phyloP scores from a whole-genome alignment of 2,888 invertebrate species.

The Clanis bilineata region DNA sequence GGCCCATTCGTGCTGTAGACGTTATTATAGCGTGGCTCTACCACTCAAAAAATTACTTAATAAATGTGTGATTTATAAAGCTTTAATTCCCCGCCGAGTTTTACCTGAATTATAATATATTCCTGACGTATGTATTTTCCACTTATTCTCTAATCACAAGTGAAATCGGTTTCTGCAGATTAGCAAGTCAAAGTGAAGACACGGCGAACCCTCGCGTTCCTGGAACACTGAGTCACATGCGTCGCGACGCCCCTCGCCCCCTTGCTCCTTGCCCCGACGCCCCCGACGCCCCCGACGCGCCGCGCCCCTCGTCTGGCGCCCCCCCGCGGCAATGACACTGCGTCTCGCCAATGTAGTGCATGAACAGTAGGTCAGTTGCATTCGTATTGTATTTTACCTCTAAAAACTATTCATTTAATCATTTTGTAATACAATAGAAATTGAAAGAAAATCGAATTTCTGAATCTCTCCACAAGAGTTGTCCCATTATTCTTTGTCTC shows the following conservation, averaged over 20 bases:
- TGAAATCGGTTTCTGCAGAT: slow-evolving; percentile 23
- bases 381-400: neutral
- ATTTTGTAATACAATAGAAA: too few species aligned
- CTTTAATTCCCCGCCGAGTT: too few species aligned
- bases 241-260: slow-evolving; percentile 32
- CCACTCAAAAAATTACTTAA: too few species aligned
- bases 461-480: too few species aligned
- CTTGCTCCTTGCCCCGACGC: slow-evolving; percentile 26
- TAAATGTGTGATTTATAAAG: too few species aligned
- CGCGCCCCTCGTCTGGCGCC: slow-evolving; percentile 37
- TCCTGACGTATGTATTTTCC: neutral
- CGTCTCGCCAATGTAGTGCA: neutral
- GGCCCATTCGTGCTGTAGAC: too few species aligned
- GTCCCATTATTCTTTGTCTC: too few species aligned
- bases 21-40: too few species aligned
- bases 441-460: too few species aligned
- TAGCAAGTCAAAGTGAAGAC: slow-evolving; percentile 38
- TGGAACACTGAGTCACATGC: slow-evolving; percentile 50
- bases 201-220: slow-evolving; percentile 32
- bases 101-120: neutral
- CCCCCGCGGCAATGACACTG: slow-evolving; percentile 36
- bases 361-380: neutral
- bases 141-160: neutral
- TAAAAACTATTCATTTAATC: too few species aligned
- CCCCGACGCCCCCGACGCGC: slow-evolving; percentile 29